These are phyloP conservation scores for Pantherophis alleghaniensis DNA, from an alignment of 2,797 vertebrate genomes.

Conservation along the genomic window DNA sequence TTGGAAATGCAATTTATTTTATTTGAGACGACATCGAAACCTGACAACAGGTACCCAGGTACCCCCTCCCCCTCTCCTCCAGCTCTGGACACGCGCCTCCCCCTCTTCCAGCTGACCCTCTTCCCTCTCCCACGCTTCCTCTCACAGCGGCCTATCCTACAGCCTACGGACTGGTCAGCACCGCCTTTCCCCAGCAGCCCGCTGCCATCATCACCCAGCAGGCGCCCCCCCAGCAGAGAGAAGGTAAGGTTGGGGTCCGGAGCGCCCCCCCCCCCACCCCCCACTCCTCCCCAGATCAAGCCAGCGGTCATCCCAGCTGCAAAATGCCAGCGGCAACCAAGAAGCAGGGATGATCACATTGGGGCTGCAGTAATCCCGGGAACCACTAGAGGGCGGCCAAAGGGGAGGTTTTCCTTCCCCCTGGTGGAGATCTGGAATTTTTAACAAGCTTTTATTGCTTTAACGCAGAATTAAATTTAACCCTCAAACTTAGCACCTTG, in stretches of 20 bases:
- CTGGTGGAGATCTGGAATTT: not conserved
- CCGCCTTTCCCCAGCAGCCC: slow-evolving; percentile 87
- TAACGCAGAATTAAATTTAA: not conserved
- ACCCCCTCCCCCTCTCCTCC: fast-evolving
- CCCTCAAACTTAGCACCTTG: not conserved
- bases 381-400: not conserved
- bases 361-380: not conserved
- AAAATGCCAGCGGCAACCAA: too few species aligned
- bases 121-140: not conserved
- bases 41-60: not conserved
- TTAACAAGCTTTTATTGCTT: too few species aligned
- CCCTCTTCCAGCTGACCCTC: not conserved
- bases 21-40: too few species aligned
- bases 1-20: too few species aligned
- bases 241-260: slow-evolving; percentile 77
- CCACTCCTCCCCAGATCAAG: not conserved
- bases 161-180: slow-evolving; percentile 89
- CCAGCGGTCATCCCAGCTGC: not conserved
- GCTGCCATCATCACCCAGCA: slow-evolving; percentile 87
- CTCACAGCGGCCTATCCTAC: slow-evolving; percentile 86
- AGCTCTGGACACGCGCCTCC: fast-evolving
- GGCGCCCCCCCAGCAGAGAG: slow-evolving; percentile 85
- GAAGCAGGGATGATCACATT: not conserved
- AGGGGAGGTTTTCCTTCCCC: not conserved
- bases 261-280: not conserved